Evolutionary conservation across 2,888 invertebrate species (phyloP), one percentile per base, ranked within the genome.

Genomic region (Rhorus exstirpatorius): DNA sequence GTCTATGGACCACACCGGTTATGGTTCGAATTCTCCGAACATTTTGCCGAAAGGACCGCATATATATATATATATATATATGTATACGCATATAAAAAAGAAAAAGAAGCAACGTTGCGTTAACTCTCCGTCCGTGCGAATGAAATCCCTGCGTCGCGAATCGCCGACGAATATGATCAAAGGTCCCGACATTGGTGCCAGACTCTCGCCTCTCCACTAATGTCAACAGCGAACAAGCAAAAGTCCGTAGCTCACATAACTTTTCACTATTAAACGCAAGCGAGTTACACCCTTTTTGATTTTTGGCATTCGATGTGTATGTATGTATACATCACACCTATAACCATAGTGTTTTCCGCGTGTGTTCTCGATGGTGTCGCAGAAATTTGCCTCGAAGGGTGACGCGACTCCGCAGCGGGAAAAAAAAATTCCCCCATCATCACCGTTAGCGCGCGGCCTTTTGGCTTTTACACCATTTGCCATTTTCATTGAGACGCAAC

Each of bases 151-250:
- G 85, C 86, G 84, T 84, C 81, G 84, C 85, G 83, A 85, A 86
- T 86, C 79, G 84, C 71, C 72, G 77, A 82, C 78, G 79, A 84
- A 79, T 71, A 77, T 85, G 86, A 86, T 86, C 86, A 86, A 86
- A 86, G 86, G 77, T 79, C 71, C 79, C 84, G 76, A 68, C 26
- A n/a, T 49, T n/a, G 68, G 49, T 61, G 46, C 53, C 41, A 49
- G 76, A 76, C 53, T 70, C 77, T 68, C 63, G 51, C 35, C 72
- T 60, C 53, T 60, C 35, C 14, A 51, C 60, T 77, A 31, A 71
- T 44, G 35, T 71, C 41, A 53, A 35, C 10, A 44, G 10, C n/a
- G 49, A 31, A 51, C 17, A 49, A 44, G 17, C 21, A 51, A 35
- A 77, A 74, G 53, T 53, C 24, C 71, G 26, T 26, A 71, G 12